Evolutionary conservation across 1,140 invertebrate genomes (phyloP).

Genomic region (Onthophagus taurus): DNA sequence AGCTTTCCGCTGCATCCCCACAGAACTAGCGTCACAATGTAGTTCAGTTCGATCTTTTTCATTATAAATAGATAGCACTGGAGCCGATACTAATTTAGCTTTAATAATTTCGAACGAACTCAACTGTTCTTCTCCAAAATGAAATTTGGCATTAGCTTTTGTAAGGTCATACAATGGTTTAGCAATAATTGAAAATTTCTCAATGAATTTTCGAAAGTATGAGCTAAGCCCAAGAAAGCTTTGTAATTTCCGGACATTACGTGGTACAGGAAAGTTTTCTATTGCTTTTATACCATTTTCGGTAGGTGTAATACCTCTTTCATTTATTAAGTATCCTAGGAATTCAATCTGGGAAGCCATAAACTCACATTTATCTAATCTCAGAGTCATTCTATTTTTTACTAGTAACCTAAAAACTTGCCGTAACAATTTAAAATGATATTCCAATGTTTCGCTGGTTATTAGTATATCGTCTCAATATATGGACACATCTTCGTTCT

Average conservation of each 20-base stretch:
- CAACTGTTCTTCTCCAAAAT: too few species aligned
- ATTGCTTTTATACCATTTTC: constrained; percentile 6
- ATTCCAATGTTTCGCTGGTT: too few species aligned
- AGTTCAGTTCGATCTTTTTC: too few species aligned
- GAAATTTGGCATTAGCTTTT: not conserved
- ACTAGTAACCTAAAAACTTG: too few species aligned
- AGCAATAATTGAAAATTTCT: constrained; percentile 5
- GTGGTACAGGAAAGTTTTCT: constrained; percentile 4
- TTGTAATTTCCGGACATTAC: constrained; percentile 4
- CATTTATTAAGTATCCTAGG: constrained; percentile 8
- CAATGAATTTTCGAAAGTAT: constrained; percentile 11
- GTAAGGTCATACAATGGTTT: constrained; percentile 5
- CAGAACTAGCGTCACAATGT: too few species aligned
- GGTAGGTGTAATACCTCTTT: constrained; percentile 4
- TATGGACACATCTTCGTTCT: too few species aligned
- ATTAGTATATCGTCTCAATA: too few species aligned
- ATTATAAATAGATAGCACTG: too few species aligned
- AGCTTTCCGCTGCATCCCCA: not conserved
- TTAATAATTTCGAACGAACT: too few species aligned
- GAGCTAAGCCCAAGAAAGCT: constrained; percentile 6
- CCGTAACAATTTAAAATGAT: too few species aligned
- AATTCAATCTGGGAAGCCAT: constrained; percentile 6
- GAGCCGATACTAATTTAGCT: too few species aligned
- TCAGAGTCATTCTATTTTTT: constrained; percentile 3
- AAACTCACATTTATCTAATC: constrained; percentile 11